Percentiles rank a stretch among this genome's conserved stretches.
Evolutionary conservation across 2,888 invertebrate species (phyloP).

Genomic region (Melipona bicolor): DNA sequence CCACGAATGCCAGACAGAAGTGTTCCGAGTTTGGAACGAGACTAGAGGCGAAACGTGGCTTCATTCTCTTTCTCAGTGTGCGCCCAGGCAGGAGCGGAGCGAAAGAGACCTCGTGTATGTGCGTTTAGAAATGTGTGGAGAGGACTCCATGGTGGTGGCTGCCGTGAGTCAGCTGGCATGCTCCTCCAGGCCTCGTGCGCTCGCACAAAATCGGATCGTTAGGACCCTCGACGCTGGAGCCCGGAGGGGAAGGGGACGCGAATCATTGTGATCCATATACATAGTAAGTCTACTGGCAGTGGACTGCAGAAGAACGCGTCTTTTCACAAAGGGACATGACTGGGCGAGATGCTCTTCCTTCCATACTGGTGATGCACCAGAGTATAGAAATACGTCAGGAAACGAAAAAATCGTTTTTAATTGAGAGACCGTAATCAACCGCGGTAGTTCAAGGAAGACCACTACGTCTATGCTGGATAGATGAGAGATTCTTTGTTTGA

Average conservation of each 20-base stretch:
- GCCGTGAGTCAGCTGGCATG: slow-evolving; percentile 73
- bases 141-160: slow-evolving; percentile 37
- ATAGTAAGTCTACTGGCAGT: background rate
- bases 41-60: slow-evolving; percentile 66
- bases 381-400: slow-evolving; percentile 25
- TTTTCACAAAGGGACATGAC: slow-evolving; percentile 27
- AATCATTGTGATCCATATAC: slow-evolving; percentile 54
- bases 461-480: background rate
- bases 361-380: background rate
- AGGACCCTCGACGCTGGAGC: slow-evolving; percentile 1
- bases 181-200: slow-evolving; percentile 44
- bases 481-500: background rate
- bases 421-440: slow-evolving; percentile 24
- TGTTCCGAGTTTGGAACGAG: slow-evolving; percentile 66
- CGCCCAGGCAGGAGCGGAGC: background rate
- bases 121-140: background rate
- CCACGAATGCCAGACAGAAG: slow-evolving; percentile 62
- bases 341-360: slow-evolving; percentile 15
- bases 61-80: slow-evolving; percentile 39
- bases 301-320: background rate
- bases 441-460: slow-evolving; percentile 16
- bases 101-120: slow-evolving; percentile 10
- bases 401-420: slow-evolving; percentile 44
- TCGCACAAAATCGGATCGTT: slow-evolving; percentile 47
- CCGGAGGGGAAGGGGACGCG: slow-evolving; percentile 13